Base-by-base conservation (phyloP, 2,797 vertebrate species). In the Hybognathus amarus region DNA sequence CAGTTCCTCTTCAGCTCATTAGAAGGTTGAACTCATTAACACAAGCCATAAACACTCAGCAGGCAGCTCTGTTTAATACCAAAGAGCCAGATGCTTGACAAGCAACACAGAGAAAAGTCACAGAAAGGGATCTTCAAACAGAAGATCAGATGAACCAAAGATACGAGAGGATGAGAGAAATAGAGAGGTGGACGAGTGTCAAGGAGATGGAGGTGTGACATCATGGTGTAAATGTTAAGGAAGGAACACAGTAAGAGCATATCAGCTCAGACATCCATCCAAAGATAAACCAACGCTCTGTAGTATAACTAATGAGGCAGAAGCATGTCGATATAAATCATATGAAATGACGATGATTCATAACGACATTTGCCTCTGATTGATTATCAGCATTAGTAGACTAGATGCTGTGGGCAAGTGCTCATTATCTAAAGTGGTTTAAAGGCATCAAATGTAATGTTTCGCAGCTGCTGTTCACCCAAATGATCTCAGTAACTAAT, bases 361-460 rank as follows among this genome's bases (percentile, higher is more conserved):
- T 71, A 22, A 45, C 20, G 17, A 61, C 11, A 38, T 78, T 68
- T 59, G 63, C 33, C 17, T 45, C 17, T 86, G 79, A 88, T 71
- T 70, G 83, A 88, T 81, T 81, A 66, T 69, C 77, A 17, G 24
- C 17, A 47, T 75, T 64, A 82, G 80, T 12, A 75, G 80, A 8
- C 42, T 47, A 36, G 56, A 50, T 9, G 68, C 77, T 24, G 3
- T 24, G 4, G 74, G 77, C 36, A 24, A 74, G 42, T 11, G 22
- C 61, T 81, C 36, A 64, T 67, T 61, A 77, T 73, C 18, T 24
- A 33, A 6, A 33, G 24, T 73, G 83, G 73, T 82, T 86, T 74
- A 86, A 82, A 77, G n/a, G 36, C 70, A 56, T 80, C 27, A 38
- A 68, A 73, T 80, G 47, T 13, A 85, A 83, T 73, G 71, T 79